Evolutionary conservation across 2,888 invertebrate genomes (phyloP).

Genomic region (Polymixis lichenea): DNA sequence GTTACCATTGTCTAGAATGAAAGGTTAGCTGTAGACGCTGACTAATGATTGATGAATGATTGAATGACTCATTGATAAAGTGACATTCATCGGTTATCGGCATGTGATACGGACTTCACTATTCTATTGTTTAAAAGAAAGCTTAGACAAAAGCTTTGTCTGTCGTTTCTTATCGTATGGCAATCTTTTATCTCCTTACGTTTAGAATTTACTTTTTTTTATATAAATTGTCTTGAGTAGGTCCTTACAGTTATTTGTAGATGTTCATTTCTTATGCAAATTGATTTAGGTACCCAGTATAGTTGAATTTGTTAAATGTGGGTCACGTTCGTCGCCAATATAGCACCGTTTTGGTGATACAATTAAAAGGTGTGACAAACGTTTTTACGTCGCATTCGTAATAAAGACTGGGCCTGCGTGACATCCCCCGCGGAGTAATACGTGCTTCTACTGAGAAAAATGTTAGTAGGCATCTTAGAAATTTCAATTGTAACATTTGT

Average conservation of each 20-base stretch:
- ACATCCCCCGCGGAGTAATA: slow-evolving; percentile 82
- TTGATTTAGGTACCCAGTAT: not conserved
- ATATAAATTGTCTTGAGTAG: slow-evolving; percentile 3
- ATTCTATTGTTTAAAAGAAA: slow-evolving; percentile 69
- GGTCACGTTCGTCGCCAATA: slow-evolving; percentile 78
- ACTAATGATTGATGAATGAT: slow-evolving; percentile 85
- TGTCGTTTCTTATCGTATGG: slow-evolving; percentile 32
- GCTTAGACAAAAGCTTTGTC: slow-evolving; percentile 53
- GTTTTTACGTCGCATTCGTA: slow-evolving; percentile 79
- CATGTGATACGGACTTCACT: slow-evolving; percentile 64
- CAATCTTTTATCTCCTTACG: slow-evolving; percentile 29
- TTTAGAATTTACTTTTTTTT: slow-evolving; percentile 19
- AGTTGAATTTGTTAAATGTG: slow-evolving; percentile 54
- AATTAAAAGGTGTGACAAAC: slow-evolving; percentile 77
- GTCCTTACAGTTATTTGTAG: not conserved
- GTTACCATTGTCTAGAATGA: slow-evolving; percentile 77
- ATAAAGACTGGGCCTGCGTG: slow-evolving; percentile 74
- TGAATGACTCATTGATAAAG: slow-evolving; percentile 83
- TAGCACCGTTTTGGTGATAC: slow-evolving; percentile 77
- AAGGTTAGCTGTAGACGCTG: slow-evolving; percentile 76
- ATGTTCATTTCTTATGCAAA: slow-evolving; percentile 6
- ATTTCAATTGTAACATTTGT: slow-evolving; percentile 89
- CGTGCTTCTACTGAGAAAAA: slow-evolving; percentile 87
- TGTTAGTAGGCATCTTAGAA: slow-evolving; percentile 87
- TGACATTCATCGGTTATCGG: slow-evolving; percentile 78